Base-by-base conservation (phyloP, 2,113 vertebrate species). In the Macquaria australasica region DNA sequence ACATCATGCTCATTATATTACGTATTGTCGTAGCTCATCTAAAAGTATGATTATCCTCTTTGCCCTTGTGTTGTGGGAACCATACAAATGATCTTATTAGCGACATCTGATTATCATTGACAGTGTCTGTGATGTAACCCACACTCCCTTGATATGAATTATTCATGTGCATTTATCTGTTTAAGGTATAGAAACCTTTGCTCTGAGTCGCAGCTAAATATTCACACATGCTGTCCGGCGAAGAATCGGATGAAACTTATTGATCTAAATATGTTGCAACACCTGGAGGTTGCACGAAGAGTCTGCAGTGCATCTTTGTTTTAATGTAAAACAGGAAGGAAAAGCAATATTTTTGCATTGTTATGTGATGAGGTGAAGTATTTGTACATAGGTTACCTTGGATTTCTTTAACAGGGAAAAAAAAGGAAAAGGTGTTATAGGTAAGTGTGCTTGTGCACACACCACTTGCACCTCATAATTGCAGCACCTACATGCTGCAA, bases 131-230 rank as follows among this genome's bases (percentile, higher is more conserved):
- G 90, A 95, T 91, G 89, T 88, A 88, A 92, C 73, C 83, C 41
- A 20, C 56, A 50, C 63, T 81, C 6, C 55, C 20, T 43, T 10
- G 58, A 70, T 39, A 89, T 95, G 88, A 92, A 95, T 94, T 93
- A 95, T 95, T 93, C 89, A 95, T 92, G 79, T 81, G 21, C 50
- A 88, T 91, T 91, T 88, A 91, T 92, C 88, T 89, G 82, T 93
- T 94, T 92, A 76, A 88, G 81, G 76, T 84, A 74, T 45, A 70
- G 71, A 48, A 75, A 79, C 64, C 81, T 89, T 90, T 87, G 90
- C 71, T 82, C 51, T 37, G 53, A 82, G 72, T 69, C 31, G 14
- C 58, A 77, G 80, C 63, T 88, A 82, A 88, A 87, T 78, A 84
- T 82, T 79, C 77, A 75, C 59, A 67, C 41, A 28, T 16, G 37